phyloP scores from a whole-genome alignment of 2,113 vertebrate species.

The Perognathus longimembris region DNA sequence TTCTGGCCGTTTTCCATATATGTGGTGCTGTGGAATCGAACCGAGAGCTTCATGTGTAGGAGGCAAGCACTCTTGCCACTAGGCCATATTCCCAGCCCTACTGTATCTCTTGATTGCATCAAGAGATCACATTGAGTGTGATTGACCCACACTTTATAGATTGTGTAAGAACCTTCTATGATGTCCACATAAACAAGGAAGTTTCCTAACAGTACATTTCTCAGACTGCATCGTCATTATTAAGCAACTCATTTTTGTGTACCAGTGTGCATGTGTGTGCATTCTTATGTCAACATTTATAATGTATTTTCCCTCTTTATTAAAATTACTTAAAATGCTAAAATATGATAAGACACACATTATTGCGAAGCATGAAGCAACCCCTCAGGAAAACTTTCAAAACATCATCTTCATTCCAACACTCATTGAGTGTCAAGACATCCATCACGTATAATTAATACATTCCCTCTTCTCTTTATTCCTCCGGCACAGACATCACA shows the following conservation, averaged over 20 bases:
- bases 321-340: constrained; percentile 61
- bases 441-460: constrained; percentile 74
- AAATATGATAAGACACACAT: constrained; percentile 49
- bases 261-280: background rate
- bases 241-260: background rate
- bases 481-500: constrained; percentile 65
- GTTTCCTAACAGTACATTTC: background rate
- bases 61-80: no score
- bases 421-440: constrained; percentile 68
- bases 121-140: background rate
- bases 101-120: background rate
- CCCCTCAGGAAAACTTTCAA: constrained; percentile 64
- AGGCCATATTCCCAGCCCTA: no score
- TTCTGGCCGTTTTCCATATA: no score
- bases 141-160: background rate
- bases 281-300: constrained; percentile 49
- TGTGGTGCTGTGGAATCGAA: no score
- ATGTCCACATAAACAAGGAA: background rate
- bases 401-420: constrained; percentile 73
- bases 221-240: background rate
- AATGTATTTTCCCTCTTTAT: constrained; percentile 62
- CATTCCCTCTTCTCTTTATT: constrained; percentile 65
- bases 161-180: no score
- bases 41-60: no score
- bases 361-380: constrained; percentile 52